A percentile compares a stretch with the other conserved stretches of the same genome.
phyloP scores from a whole-genome alignment of 2,797 vertebrate genomes.

The Microctenopoma stevenorrisi region DNA sequence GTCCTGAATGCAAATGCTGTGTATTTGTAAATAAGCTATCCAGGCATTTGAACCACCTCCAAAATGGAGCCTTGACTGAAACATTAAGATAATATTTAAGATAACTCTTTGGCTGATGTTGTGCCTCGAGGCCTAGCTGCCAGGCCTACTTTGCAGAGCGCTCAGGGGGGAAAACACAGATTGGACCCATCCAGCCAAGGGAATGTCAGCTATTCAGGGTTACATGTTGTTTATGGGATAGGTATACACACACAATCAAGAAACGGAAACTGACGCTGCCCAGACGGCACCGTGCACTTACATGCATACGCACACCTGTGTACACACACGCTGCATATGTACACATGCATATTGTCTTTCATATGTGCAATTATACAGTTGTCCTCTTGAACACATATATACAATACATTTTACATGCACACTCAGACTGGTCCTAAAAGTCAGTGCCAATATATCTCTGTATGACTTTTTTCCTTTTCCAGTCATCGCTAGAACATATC shows the following conservation, averaged over 20 bases:
- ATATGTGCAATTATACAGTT: constrained; percentile 60
- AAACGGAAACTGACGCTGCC: constrained; percentile 61
- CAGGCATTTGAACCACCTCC: constrained; percentile 41
- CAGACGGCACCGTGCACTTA: constrained; percentile 49
- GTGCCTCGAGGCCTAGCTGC: constrained; percentile 41
- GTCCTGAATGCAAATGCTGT: constrained; percentile 43
- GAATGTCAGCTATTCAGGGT: constrained; percentile 72
- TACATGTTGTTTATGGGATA: constrained; percentile 80
- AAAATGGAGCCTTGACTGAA: constrained; percentile 46
- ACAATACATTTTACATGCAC: constrained; percentile 61
- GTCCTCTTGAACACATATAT: constrained; percentile 54
- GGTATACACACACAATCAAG: constrained; percentile 80
- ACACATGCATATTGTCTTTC: constrained; percentile 72
- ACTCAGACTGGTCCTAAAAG: constrained; percentile 52
- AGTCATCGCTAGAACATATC: constrained; percentile 27
- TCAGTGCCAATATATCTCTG: constrained; percentile 46
- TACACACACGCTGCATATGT: constrained; percentile 60
- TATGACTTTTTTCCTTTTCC: constrained; percentile 34
- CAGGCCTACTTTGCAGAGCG: constrained; percentile 24
- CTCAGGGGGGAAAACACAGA: constrained; percentile 18
- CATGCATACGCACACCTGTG: constrained; percentile 66
- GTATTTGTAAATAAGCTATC: constrained; percentile 55
- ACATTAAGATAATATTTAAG: constrained; percentile 43
- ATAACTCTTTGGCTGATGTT: constrained; percentile 35
- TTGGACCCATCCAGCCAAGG: constrained; percentile 60